Conservation (phyloP, 2,888 invertebrate species). For the Kuschelorhynchus macadamiae region DNA sequence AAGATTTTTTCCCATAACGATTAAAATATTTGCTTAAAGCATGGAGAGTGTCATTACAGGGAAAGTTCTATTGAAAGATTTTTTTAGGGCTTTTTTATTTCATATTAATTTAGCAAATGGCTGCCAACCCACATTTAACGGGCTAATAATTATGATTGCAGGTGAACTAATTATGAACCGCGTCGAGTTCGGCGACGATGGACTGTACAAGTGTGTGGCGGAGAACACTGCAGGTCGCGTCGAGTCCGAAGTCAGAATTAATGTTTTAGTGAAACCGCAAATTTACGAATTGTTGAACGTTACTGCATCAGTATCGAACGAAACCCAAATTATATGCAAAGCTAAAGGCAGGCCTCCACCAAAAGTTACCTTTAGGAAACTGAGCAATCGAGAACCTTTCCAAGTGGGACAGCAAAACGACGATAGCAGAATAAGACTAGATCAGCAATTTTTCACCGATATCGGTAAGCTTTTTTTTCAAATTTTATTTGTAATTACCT, state of each 20-base stretch:
- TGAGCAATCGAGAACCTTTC: conserved; percentile 77
- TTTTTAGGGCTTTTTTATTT: too few relatives aligned
- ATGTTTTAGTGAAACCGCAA: conserved; percentile 82
- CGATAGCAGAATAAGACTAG: conserved; percentile 73
- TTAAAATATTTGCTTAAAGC: too few relatives aligned
- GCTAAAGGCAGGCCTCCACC: conserved; percentile 88
- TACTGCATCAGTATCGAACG: conserved; percentile 76
- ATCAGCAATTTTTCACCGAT: conserved; percentile 73
- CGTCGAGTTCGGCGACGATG: conserved; percentile 84
- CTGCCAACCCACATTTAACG: too few relatives aligned
- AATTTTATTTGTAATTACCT: conserved; percentile 68
- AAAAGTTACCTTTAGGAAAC: conserved; percentile 78
- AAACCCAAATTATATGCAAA: conserved; percentile 81
- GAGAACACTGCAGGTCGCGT: conserved; percentile 83
- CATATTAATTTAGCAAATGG: too few relatives aligned
- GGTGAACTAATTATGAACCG: conserved; percentile 47
- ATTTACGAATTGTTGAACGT: conserved; percentile 84
- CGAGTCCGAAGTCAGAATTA: conserved; percentile 78
- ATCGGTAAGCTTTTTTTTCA: conserved; percentile 71
- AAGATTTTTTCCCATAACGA: too few relatives aligned
- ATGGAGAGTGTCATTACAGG: too few relatives aligned
- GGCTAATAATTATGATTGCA: conserved; percentile 28
- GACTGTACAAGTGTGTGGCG: conserved; percentile 85
- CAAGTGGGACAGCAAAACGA: conserved; percentile 77
- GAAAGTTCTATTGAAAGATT: too few relatives aligned